These are phyloP conservation scores for Heterodera schachtii DNA, from an alignment of 1,140 invertebrate genomes.

Conservation along the genomic window DNA sequence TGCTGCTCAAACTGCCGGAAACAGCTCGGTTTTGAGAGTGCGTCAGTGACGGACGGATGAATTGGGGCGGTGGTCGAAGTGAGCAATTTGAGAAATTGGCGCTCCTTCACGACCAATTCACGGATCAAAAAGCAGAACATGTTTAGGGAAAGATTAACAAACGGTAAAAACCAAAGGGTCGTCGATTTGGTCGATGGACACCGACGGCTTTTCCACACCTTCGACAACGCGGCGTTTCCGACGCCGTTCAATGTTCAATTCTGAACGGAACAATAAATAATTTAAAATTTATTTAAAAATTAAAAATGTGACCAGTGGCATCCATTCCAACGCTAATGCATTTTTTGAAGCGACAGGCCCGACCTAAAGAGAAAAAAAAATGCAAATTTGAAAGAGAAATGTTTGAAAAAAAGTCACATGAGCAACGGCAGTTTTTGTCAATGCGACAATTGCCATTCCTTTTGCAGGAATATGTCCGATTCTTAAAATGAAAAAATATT, in stretches of 20 bases:
- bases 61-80: constrained; percentile 55
- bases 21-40: constrained; percentile 32
- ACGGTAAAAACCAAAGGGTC: constrained; percentile 40
- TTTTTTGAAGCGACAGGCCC: constrained; percentile 58
- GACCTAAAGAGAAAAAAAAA: constrained; percentile 5
- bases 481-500: constrained; percentile 46
- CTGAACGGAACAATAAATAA: constrained; percentile 34
- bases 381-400: not conserved
- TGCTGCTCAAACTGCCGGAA: constrained; percentile 47
- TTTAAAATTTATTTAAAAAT: not conserved
- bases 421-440: constrained; percentile 57
- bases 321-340: constrained; percentile 63
- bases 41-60: constrained; percentile 52
- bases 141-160: not conserved
- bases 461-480: constrained; percentile 64
- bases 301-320: constrained; percentile 33
- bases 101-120: constrained; percentile 50
- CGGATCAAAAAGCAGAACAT: constrained; percentile 6
- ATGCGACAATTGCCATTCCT: constrained; percentile 60
- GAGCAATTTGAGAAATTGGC: constrained; percentile 54
- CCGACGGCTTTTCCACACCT: not conserved
- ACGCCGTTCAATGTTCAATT: constrained; percentile 61
- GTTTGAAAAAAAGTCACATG: constrained; percentile 50
- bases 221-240: constrained; percentile 54
- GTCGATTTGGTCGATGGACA: constrained; percentile 35